Conservation (phyloP, 1,140 invertebrate species). For the Drosophila ercepeae region DNA sequence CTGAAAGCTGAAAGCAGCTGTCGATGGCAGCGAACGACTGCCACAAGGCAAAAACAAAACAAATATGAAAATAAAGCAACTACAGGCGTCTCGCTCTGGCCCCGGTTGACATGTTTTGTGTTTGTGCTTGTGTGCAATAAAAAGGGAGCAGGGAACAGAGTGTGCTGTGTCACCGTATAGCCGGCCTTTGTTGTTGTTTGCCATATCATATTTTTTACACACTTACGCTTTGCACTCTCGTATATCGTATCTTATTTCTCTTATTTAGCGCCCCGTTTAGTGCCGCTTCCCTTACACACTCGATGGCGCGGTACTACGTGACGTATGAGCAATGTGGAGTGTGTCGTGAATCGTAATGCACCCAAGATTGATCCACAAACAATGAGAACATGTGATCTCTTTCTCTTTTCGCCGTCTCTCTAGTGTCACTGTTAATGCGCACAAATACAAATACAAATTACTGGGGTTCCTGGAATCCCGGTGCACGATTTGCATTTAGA, state of each 20-base stretch:
- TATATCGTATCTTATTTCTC: constrained; percentile 34
- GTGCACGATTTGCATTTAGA: constrained; percentile 1
- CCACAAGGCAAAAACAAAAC: constrained; percentile 13
- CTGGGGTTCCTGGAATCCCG: constrained; percentile 33
- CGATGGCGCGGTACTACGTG: constrained; percentile 56
- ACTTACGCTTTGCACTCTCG: constrained; percentile 33
- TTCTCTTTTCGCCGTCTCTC: not conserved
- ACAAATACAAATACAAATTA: constrained; percentile 6
- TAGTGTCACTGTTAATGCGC: not conserved
- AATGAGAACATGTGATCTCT: not conserved
- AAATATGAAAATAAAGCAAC: not conserved
- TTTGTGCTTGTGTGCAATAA: constrained; percentile 10
- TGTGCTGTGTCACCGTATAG: constrained; percentile 51
- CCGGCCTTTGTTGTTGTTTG: constrained; percentile 51
- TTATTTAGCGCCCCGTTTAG: constrained; percentile 9
- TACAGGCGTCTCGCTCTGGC: constrained; percentile 22
- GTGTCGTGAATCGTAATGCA: constrained; percentile 54
- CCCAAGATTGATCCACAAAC: constrained; percentile 17
- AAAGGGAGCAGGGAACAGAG: constrained; percentile 1
- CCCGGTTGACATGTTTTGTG: constrained; percentile 66
- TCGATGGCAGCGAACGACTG: constrained; percentile 35
- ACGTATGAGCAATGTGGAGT: constrained; percentile 66
- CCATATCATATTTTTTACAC: constrained; percentile 49
- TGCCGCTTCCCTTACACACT: constrained; percentile 10
- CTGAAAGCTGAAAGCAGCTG: constrained; percentile 56